Conservation (phyloP, 2,113 vertebrate species). For the Eubucco bourcierii region DNA sequence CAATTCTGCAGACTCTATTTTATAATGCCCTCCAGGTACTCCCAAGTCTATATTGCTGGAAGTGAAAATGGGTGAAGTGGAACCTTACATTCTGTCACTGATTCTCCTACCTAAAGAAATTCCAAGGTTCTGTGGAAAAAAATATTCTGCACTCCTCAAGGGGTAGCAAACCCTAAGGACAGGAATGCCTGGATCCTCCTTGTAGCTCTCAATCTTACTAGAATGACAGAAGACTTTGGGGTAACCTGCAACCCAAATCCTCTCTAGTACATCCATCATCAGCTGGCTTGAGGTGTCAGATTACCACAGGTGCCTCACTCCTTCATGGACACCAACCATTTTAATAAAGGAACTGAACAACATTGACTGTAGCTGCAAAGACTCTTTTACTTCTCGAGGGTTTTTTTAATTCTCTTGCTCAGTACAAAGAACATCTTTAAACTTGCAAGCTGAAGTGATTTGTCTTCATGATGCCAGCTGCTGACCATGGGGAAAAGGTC, state of each 20-base stretch:
- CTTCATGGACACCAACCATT: not conserved
- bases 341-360: not conserved
- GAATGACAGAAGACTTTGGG: not conserved
- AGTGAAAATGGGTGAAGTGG: not conserved
- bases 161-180: not conserved
- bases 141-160: not conserved
- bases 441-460: conserved; percentile 26
- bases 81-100: not conserved
- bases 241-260: not conserved
- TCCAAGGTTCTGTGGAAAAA: not conserved
- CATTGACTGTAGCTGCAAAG: not conserved
- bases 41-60: not conserved
- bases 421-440: not conserved
- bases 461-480: conserved; percentile 45
- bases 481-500: conserved; percentile 60
- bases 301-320: not conserved
- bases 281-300: not conserved
- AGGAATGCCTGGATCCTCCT: not conserved
- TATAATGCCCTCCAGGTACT: not conserved
- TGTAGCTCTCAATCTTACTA: not conserved
- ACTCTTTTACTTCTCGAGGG: not conserved
- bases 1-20: conserved; percentile 6
- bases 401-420: not conserved
- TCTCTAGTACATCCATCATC: not conserved
- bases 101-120: not conserved